Base-by-base conservation (phyloP, 2,888 invertebrate species). In the Notodromas monacha region DNA sequence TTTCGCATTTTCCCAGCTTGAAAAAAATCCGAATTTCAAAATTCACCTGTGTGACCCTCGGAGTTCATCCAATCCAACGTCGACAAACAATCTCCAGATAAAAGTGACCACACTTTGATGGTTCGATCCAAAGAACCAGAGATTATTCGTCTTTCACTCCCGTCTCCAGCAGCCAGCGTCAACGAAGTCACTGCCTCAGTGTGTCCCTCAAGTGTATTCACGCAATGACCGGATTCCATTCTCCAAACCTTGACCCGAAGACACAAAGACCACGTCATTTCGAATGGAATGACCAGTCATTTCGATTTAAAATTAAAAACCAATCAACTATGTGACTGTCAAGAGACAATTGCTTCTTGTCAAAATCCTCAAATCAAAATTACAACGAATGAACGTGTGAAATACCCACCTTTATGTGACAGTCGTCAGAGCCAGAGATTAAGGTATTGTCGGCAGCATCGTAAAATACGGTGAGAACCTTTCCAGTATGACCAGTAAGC, bases 41-140 rank as follows among this genome's bases (percentile, higher is more conserved):
- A n/a, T 29, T 15, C 21, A 38, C 52, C 52, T 16, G 54, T 56
- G 40, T 56, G 55, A n/a, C 56, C 56, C 38, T 56, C 56, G 8
- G 52, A 50, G 28, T 47, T 49, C 43, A 51, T 54, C 55, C 56
- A 56, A 40, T 56, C 55, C 13, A 56, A 48, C 15, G 54, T 55
- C 31, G 49, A 48, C 14, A 49, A 38, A 38, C 54, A 54, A 26
- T 45, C 39, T 4, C 52, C 52, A 3, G 45, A 45, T 16, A 42
- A 40, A 12, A 54, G 38, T 35, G 49, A 46, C 55, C 55, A 56
- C 35, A 55, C 48, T 38, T 54, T 53, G 34, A 55, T 49, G 33
- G 51, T 46, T 36, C 51, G 46, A 38, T 56, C 55, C 12, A 56
- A 42, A 8, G 54, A 54, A 8, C 56, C 56, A 32, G 51, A 50